Base-by-base conservation (phyloP, 2,888 invertebrate species). In the Danaus chrysippus region DNA sequence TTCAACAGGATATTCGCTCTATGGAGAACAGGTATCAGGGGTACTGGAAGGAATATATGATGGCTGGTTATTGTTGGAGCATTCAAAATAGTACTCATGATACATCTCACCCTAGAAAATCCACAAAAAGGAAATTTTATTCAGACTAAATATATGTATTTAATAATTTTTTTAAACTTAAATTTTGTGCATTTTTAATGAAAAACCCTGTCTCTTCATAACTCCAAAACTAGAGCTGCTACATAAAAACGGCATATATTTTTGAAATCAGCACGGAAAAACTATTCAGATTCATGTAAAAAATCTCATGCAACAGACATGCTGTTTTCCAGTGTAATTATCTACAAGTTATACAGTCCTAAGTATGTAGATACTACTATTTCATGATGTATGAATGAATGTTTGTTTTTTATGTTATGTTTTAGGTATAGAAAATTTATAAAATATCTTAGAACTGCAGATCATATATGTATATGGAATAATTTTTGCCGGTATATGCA, bases 61-160 rank as follows among this genome's bases (percentile, higher is more conserved):
- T 44, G 46, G 57, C 57, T 19, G 46, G 23, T 19, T 57, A 44
- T 15, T 19, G 23, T 43, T 57, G 57, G 23, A 56, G 44, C 56
- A 43, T 56, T 56, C 44, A 42, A 23, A 56, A 56, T 15, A 44
- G 44, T 15, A 42, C 9, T 43, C 43, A 13, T 42, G 12, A 15
- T 43, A 42, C 17, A 56, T 17, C 43, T 17, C 23, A 13, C 42
- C 3, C 1, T 42, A 56, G 43, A 43, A 56, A 56, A 43, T 34
- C 43, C n/a, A 41, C 41, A 41, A 58, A 8, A 58, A 34, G 6
- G 6, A 34, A 34, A 34, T 34, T 34, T 34, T 34, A 34, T 34
- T 34, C 23, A 5, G 23, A 34, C n/a, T n/a, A n/a, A n/a, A n/a
- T n/a, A 34, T 5, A 34, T 34, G 8, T 34, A 34, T 34, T 34